Base-by-base conservation (phyloP, 2,113 vertebrate species). In the Nothocercus julius region DNA sequence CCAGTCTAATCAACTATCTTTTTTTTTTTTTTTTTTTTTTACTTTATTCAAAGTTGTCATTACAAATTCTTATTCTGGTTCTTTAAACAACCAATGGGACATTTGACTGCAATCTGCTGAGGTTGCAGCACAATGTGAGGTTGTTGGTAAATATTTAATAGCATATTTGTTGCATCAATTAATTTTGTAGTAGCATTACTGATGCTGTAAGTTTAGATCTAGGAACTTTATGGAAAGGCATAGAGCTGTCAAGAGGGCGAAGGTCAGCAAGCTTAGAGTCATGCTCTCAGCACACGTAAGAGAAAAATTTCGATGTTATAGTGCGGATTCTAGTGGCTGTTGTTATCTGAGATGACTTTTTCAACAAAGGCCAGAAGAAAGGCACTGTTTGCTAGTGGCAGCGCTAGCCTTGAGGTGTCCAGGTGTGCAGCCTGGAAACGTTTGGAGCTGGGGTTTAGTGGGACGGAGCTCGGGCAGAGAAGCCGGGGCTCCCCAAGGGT, bases 121-220 rank as follows among this genome's bases (percentile, higher is more conserved):
- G 73, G 56, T 81, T 42, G 82, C 11, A 77, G 51, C 77, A 75
- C n/a, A 72, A 38, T 13, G 5, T 36, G 38, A 86, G 47, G 14
- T 45, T 67, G 42, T 22, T 36, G 10, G 9, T 94, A 86, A 86
- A 88, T 93, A 78, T 86, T 90, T 88, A 84, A 64, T 81, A 45
- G 32, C 19, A 32, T 11, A 11, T 81, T 86, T 88, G 53, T 78
- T 83, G 74, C 34, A 53, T 85, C 17, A 90, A 84, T 78, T 93
- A 81, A 75, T 90, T 92, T 93, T 90, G 24, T 34, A 75, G 42
- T 68, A 78, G 25, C n/a, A 14, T 78, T 75, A 68, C 21, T 86
- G 66, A 78, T 93, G 69, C 5, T 64, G 27, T 86, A 83, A 87
- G 61, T 38, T 38, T 66, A 15, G 66, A 9, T 80, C 45, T 66